Evolutionary conservation across 2,888 invertebrate species (phyloP).

Genomic region (Diarsia rubi): DNA sequence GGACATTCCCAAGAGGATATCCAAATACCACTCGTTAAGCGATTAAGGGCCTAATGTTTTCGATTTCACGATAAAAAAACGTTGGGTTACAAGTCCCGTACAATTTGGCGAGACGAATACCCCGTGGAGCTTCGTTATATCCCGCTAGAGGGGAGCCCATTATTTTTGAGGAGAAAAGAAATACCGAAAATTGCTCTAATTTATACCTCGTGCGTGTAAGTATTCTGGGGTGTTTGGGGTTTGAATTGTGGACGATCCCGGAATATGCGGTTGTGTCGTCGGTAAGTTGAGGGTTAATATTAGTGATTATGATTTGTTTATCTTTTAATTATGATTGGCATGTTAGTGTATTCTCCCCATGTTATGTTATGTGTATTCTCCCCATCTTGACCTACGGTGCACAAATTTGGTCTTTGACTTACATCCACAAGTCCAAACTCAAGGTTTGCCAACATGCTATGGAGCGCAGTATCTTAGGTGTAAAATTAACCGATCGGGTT

Average conservation of each 20-base stretch:
- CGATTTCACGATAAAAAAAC: slow-evolving; percentile 69
- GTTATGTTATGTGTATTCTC: no score
- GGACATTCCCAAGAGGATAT: slow-evolving; percentile 52
- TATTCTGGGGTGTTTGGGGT: slow-evolving; percentile 43
- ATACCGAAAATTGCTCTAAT: slow-evolving; percentile 85
- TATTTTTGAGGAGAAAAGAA: slow-evolving; percentile 84
- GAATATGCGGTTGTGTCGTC: slow-evolving; percentile 30
- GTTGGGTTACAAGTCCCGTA: slow-evolving; percentile 55
- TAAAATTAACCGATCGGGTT: no score
- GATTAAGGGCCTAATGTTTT: slow-evolving; percentile 75
- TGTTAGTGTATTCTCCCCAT: no score
- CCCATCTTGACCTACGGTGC: no score
- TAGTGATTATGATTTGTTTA: slow-evolving; percentile 9
- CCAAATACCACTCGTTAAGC: slow-evolving; percentile 74
- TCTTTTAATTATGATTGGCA: slow-evolving; percentile 8
- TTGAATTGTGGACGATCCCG: slow-evolving; percentile 20
- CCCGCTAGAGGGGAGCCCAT: slow-evolving; percentile 80
- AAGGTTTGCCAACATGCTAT: no score
- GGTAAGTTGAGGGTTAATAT: slow-evolving; percentile 31
- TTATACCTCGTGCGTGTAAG: slow-evolving; percentile 71
- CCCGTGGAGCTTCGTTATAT: slow-evolving; percentile 84
- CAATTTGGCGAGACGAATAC: slow-evolving; percentile 67
- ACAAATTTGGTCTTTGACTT: no score
- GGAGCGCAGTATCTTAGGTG: no score
- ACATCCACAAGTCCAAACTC: no score